A percentile compares a stretch with the other conserved stretches of the same genome.
These are phyloP conservation scores for Lepidurus arcticus DNA, from an alignment of 1,140 invertebrate species.

Conservation along the genomic window DNA sequence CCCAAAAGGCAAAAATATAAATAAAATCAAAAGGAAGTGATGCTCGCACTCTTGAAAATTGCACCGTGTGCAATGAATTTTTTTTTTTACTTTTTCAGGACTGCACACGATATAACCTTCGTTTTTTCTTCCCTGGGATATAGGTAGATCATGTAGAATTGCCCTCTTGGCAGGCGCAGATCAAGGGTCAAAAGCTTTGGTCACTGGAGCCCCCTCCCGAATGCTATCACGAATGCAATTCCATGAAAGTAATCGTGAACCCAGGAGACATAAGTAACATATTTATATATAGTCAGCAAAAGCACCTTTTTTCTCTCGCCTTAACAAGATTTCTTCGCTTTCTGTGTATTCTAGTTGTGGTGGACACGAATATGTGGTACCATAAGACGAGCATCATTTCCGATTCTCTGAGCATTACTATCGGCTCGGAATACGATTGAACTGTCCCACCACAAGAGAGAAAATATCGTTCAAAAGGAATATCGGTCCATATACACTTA, in stretches of 20 bases:
- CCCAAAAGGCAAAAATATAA: too few species aligned
- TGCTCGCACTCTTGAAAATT: neutral
- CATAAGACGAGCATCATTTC: constrained; percentile 82
- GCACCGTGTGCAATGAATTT: too few species aligned
- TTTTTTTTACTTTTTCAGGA: too few species aligned
- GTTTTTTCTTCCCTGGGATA: neutral
- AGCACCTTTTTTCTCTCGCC: neutral
- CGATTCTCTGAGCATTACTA: constrained; percentile 84
- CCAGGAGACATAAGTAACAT: constrained; percentile 84
- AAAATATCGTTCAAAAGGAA: too few species aligned
- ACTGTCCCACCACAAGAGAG: neutral
- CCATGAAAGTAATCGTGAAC: constrained; percentile 63
- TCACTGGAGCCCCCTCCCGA: constrained; percentile 78
- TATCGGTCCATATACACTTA: too few species aligned
- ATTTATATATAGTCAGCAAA: neutral
- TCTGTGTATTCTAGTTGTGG: constrained; percentile 61
- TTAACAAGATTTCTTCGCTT: constrained; percentile 31
- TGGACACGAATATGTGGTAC: constrained; percentile 93
- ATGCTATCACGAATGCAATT: constrained; percentile 68
- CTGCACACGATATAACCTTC: neutral
- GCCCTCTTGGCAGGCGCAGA: constrained; percentile 92
- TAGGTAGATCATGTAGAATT: constrained; percentile 85
- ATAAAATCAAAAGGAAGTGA: too few species aligned
- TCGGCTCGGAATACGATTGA: constrained; percentile 91
- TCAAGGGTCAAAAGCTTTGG: constrained; percentile 79